A percentile compares a stretch with the other conserved stretches of the same genome.
Conservation (phyloP, 2,113 vertebrate genomes). For the Rynchops niger region DNA sequence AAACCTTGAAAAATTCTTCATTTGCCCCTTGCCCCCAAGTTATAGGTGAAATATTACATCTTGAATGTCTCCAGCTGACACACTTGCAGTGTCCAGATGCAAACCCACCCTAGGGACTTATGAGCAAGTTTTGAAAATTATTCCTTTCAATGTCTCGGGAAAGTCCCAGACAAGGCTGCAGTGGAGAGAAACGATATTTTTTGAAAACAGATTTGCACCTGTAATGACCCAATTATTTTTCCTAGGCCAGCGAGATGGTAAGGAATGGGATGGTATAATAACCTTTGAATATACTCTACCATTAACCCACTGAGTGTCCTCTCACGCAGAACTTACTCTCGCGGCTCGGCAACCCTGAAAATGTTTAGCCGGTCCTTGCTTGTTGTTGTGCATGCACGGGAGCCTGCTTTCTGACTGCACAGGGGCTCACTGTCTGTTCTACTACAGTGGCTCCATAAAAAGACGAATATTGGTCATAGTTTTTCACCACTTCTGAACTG, state of each 20-base stretch:
- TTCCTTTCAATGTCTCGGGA: not conserved
- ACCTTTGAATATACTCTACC: not conserved
- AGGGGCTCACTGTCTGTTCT: not conserved
- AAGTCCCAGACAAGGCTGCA: not conserved
- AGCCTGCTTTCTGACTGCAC: not conserved
- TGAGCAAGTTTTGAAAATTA: not conserved
- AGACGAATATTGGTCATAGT: not conserved
- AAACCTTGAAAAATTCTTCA: not conserved
- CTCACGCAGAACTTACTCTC: not conserved
- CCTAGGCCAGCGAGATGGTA: not conserved
- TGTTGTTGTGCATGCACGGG: not conserved
- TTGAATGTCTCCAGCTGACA: not conserved
- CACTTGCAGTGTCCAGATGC: not conserved
- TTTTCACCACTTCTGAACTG: not conserved
- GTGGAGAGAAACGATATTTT: not conserved
- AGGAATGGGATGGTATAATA: not conserved
- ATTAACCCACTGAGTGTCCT: not conserved
- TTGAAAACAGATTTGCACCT: not conserved
- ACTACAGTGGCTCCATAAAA: not conserved
- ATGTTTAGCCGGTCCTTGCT: not conserved
- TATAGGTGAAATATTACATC: not conserved
- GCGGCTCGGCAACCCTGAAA: not conserved
- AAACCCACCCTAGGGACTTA: not conserved
- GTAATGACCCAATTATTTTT: not conserved
- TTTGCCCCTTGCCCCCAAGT: not conserved